These are phyloP conservation scores for Lycophotia porphyrea DNA, from an alignment of 2,888 invertebrate genomes.

Conservation along the genomic window DNA sequence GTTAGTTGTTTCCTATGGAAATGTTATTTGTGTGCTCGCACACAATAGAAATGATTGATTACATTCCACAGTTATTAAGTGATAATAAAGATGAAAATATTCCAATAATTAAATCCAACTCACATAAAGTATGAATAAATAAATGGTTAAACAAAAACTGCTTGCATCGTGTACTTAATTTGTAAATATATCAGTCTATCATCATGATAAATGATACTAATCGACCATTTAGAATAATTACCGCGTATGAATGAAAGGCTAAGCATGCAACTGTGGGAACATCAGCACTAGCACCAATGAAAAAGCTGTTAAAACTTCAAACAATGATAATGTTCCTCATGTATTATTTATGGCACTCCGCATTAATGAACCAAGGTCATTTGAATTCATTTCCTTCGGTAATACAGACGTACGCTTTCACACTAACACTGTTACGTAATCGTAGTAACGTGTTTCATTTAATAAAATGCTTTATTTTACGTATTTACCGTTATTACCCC, in stretches of 20 bases:
- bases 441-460: constrained; percentile 62
- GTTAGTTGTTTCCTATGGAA: no score
- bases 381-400: constrained; percentile 84
- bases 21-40: constrained; percentile 20
- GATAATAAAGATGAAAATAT: constrained; percentile 47
- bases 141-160: constrained; percentile 50
- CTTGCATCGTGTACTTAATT: constrained; percentile 44
- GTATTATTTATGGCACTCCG: constrained; percentile 83
- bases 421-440: constrained; percentile 70
- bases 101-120: constrained; percentile 55
- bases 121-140: constrained; percentile 59
- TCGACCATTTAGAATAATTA: constrained; percentile 67
- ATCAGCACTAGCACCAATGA: constrained; percentile 72
- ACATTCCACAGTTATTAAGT: constrained; percentile 35
- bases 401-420: constrained; percentile 72
- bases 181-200: constrained; percentile 60
- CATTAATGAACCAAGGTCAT: constrained; percentile 89
- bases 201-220: constrained; percentile 65
- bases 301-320: constrained; percentile 80
- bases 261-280: constrained; percentile 65
- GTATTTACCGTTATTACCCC: constrained; percentile 52
- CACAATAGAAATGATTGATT: constrained; percentile 39
- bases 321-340: constrained; percentile 86
- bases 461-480: constrained; percentile 58
- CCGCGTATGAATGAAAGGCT: constrained; percentile 64